Evolutionary conservation across 2,797 vertebrate genomes (phyloP), one percentile per base, ranked within the genome.

Genomic region (Okamejei kenojei): DNA sequence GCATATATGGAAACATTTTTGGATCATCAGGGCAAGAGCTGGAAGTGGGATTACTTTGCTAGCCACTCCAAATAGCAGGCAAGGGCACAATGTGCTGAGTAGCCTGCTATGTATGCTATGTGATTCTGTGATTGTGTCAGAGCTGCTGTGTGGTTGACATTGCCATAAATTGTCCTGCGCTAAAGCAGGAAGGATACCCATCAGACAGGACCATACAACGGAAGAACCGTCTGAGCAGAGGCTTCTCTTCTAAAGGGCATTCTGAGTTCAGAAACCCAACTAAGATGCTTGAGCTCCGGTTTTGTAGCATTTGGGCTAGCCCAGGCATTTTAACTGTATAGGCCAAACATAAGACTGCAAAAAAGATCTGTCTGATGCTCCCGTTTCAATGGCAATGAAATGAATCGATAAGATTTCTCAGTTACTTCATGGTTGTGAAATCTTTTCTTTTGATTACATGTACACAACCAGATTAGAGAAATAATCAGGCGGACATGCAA

Each of bases 111-210:
- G n/a, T 88, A 2, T 68, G 7, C 84, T 88, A n/a, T 7, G 19
- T 21, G 84, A 88, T 88, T 88, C 21, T 61, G 5, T 35, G n/a
- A 88, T 7, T 1, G 63, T 88, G 63, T 21, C 32, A 7, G 61
- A 88, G 63, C n/a, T 88, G n/a, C 84, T 88, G 63, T 32, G 21
- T 58, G n/a, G 45, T 15, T 29, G 23, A 61, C 0, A 35, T 7
- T 17, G 6, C 29, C 84, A 65, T 61, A n/a, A 68, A 17, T 63
- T 88, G 61, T 65, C 63, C 17, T 68, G 19, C 32, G 84, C 63
- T 88, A 7, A 29, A 88, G 21, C 84, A 65, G 84, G 63, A 88
- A 88, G 84, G 61, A 88, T 68, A 65, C 84, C 84, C 84, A 65
- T 68, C 63, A 88, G 84, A 88, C 84, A 88, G 84, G 17, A 19